A percentile compares a stretch with the other conserved stretches of the same genome.
Evolutionary conservation across 2,113 vertebrate genomes (phyloP).

Genomic region (Hydropotes inermis): DNA sequence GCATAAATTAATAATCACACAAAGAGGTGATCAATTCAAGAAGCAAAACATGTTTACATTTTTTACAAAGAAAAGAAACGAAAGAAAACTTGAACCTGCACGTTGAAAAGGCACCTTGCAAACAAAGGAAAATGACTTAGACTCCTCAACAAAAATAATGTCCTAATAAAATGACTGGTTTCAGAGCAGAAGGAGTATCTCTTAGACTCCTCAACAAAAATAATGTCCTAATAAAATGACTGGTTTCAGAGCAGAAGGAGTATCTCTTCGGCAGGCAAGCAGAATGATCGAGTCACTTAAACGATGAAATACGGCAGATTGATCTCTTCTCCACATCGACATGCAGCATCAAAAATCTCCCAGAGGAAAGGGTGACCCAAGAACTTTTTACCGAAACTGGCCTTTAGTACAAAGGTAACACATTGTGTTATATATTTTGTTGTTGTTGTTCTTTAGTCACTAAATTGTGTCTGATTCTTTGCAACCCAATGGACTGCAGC

Average conservation of each 20-base stretch:
- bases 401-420: not conserved
- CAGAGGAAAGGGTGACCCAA: not conserved
- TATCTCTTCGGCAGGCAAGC: too few species aligned
- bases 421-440: fast-evolving
- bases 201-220: too few species aligned
- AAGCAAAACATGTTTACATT: not conserved
- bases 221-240: fast-evolving
- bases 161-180: not conserved
- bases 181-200: too few species aligned
- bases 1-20: not conserved
- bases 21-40: not conserved
- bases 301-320: not conserved
- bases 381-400: not conserved
- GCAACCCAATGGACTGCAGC: not conserved
- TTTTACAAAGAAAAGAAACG: not conserved
- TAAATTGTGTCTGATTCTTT: not conserved
- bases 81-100: not conserved
- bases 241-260: too few species aligned
- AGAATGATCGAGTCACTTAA: not conserved
- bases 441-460: not conserved
- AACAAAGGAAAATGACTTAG: not conserved
- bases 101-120: not conserved
- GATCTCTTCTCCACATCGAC: not conserved
- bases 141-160: not conserved
- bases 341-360: not conserved